A percentile compares a stretch with the other conserved stretches of the same genome.
Conservation (phyloP, 2,113 vertebrate species). For the Anguilla japonica region DNA sequence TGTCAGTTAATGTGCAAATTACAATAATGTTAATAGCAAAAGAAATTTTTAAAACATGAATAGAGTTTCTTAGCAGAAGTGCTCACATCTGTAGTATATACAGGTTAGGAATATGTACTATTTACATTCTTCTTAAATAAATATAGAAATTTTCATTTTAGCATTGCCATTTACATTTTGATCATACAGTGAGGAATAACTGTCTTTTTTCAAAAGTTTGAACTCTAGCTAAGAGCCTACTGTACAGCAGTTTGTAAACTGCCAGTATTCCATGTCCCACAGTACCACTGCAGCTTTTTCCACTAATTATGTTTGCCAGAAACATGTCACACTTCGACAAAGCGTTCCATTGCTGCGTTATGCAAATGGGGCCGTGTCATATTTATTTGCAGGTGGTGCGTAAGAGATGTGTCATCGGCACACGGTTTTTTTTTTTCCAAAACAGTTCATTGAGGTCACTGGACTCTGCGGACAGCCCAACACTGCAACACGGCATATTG, state of each 20-base stretch:
- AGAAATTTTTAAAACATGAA: not conserved
- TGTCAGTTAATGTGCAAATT: not conserved
- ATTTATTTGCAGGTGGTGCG: not conserved
- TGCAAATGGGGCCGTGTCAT: not conserved
- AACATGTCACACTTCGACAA: not conserved
- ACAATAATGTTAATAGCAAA: not conserved
- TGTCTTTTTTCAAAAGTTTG: not conserved
- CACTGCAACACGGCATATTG: conserved; percentile 45
- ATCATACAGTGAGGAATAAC: not conserved
- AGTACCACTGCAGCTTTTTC: not conserved
- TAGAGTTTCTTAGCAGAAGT: not conserved
- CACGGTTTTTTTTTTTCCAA: not conserved
- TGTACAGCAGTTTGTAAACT: not conserved
- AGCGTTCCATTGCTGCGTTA: not conserved
- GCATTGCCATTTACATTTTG: not conserved
- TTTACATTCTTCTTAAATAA: not conserved
- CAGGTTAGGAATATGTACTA: not conserved
- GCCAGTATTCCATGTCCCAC: not conserved
- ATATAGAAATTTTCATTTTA: not conserved
- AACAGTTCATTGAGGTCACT: not conserved
- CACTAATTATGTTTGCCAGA: not conserved
- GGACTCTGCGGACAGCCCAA: conserved; percentile 53
- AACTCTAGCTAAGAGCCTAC: not conserved
- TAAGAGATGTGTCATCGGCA: not conserved
- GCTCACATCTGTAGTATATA: not conserved